Percentiles rank a stretch among this genome's conserved stretches.
Conservation (phyloP, 2,113 vertebrate species). For the Cyanoramphus novaezelandiae region DNA sequence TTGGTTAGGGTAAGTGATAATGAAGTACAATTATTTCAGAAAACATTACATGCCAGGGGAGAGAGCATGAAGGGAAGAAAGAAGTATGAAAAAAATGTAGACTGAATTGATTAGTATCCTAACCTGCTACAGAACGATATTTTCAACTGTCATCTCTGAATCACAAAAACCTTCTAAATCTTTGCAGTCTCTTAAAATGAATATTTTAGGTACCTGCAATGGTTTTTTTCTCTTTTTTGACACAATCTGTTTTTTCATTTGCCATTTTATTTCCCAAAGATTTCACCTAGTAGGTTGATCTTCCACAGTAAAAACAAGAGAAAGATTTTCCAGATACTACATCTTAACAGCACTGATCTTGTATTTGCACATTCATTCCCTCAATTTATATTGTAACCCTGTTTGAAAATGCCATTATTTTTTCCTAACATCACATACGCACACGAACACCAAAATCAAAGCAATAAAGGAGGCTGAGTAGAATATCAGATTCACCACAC, state of each 20-base stretch:
- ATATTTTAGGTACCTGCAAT: background rate
- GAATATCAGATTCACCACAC: background rate
- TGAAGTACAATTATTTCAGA: background rate
- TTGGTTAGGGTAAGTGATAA: background rate
- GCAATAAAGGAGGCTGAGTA: background rate
- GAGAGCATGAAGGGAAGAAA: background rate
- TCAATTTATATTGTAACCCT: background rate
- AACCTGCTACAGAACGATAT: background rate
- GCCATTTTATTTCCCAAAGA: background rate
- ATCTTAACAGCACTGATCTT: background rate
- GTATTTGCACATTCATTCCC: background rate
- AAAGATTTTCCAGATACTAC: background rate
- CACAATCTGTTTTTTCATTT: background rate
- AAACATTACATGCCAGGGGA: background rate
- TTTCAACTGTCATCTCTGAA: background rate
- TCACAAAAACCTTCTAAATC: background rate
- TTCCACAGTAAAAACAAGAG: background rate
- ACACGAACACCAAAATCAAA: background rate
- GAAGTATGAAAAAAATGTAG: background rate
- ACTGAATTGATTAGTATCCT: background rate
- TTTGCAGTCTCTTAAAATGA: background rate
- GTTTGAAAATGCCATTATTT: background rate
- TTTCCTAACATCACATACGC: background rate
- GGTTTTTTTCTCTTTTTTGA: background rate
- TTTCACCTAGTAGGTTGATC: background rate